Base-by-base conservation (phyloP, 2,797 vertebrate species). In the Sciurus vulgaris region DNA sequence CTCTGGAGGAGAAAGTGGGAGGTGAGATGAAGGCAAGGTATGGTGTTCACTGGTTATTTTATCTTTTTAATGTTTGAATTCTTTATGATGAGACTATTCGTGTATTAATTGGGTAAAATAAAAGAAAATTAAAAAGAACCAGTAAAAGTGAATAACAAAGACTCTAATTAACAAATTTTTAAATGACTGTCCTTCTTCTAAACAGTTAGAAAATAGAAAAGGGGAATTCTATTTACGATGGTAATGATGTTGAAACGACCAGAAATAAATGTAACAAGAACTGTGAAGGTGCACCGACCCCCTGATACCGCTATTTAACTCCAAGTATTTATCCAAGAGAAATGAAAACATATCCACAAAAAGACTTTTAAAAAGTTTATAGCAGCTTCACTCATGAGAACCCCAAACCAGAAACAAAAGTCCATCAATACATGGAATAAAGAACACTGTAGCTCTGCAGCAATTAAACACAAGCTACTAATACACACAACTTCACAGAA, bases 101-200 rank as follows among this genome's bases (percentile, higher is more conserved):
- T 20, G 28, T 70, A 49, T 63, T 87, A 18, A 11, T 65, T 44
- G 38, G 17, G 18, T 74, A 77, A 92, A 92, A 79, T 33, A 67
- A 89, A 61, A 87, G n/a, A 49, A 6, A 70, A 54, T 74, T 56
- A 54, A 76, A 44, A 79, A 88, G 18, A 91, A 90, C 26, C 20
- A 30, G 3, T 82, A 72, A 65, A 74, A 82, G 63, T 61, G 61
- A 76, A 33, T 73, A 51, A 88, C 44, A 78, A 85, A 86, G 74
- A 83, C 15, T 74, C 54, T 74, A 91, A 86, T 84, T 84, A 74
- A 20, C 33, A 49, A 89, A 77, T 86, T 84, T 83, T 44, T 30
- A 5, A 28, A n/a, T 51, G 15, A 41, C 51, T 91, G 0, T 86
- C 51, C 84, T 74, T 70, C 86, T 94, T 91, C 86, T 82, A 82